Base-by-base conservation (phyloP, 2,113 vertebrate genomes). In the Puffinus mauretanicus region DNA sequence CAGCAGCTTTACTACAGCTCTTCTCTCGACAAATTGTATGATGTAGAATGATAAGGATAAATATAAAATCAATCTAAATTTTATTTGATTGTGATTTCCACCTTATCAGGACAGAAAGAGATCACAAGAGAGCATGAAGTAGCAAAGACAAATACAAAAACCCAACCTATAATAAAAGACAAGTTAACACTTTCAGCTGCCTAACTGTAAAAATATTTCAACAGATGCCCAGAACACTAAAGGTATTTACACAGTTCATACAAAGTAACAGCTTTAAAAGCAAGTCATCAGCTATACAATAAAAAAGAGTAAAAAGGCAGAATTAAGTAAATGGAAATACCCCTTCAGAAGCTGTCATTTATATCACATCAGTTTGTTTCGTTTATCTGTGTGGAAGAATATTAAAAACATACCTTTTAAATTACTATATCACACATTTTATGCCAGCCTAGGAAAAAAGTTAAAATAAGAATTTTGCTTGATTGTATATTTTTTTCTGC, bases 21-120 rank as follows among this genome's bases (percentile, higher is more conserved):
- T 51, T 82, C 65, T 95, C 88, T 62, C 22, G 3, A 88, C 86
- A 95, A 95, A 79, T 38, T 93, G 24, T 11, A 46, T 94, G 90
- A 87, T 89, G 85, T 44, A 58, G 73, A 65, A 78, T 64, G 69
- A 81, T 54, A 91, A 67, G 52, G 52, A 82, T 77, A 97, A 96
- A 96, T 92, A 89, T 44, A 96, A 97, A 96, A 94, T 92, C 94
- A 95, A 96, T 94, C 93, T 87, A 92, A 95, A 91, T 91, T 96
- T 90, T 72, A 95, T 95, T 96, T 83, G 55, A 92, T 85, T 91
- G 86, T 38, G 22, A 89, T 84, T 95, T 94, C 73, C 52, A 72
- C 55, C 75, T 76, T 69, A 81, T 62, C 57, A 78, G 54, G 90
- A 71, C 42, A 42, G 70, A 87, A 92, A 67, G 76, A 44, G 36